phyloP scores from a whole-genome alignment of 2,113 vertebrate species.

The Protomyctophum bolini region DNA sequence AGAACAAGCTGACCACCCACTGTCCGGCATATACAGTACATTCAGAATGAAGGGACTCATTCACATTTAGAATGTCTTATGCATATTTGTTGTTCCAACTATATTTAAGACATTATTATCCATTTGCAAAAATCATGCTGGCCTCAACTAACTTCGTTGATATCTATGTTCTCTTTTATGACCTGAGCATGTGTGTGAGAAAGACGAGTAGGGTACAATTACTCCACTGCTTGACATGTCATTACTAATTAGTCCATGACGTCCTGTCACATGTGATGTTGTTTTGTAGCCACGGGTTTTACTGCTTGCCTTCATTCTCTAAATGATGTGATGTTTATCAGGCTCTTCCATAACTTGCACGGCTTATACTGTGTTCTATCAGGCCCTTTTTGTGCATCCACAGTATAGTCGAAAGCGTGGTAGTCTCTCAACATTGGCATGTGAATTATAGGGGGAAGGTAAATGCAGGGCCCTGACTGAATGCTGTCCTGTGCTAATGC shows the following conservation, averaged over 20 bases:
- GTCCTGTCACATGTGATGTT: no score
- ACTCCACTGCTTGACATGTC: no score
- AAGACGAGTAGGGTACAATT: no score
- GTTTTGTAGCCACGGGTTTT: conserved; percentile 2
- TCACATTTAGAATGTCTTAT: no score
- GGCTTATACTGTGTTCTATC: conserved; percentile 26
- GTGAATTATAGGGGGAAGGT: conserved; percentile 60
- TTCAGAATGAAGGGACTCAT: no score
- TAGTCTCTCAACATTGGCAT: conserved; percentile 43
- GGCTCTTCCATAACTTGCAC: conserved; percentile 22
- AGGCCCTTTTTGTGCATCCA: conserved; percentile 39
- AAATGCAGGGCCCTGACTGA: conserved; percentile 58
- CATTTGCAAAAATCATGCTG: no score
- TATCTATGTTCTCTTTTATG: no score
- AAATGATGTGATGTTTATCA: conserved; percentile 14
- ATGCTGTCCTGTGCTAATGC: conserved; percentile 71
- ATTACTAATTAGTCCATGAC: no score
- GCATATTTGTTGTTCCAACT: no score
- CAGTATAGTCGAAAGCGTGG: conserved; percentile 6
- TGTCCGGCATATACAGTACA: not conserved
- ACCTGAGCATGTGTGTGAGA: no score
- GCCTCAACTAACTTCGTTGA: no score
- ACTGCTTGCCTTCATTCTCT: conserved; percentile 34
- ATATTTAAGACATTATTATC: no score
- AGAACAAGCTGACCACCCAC: conserved; percentile 3